phyloP scores from a whole-genome alignment of 1,140 invertebrate species.

The Drosophila azteca region DNA sequence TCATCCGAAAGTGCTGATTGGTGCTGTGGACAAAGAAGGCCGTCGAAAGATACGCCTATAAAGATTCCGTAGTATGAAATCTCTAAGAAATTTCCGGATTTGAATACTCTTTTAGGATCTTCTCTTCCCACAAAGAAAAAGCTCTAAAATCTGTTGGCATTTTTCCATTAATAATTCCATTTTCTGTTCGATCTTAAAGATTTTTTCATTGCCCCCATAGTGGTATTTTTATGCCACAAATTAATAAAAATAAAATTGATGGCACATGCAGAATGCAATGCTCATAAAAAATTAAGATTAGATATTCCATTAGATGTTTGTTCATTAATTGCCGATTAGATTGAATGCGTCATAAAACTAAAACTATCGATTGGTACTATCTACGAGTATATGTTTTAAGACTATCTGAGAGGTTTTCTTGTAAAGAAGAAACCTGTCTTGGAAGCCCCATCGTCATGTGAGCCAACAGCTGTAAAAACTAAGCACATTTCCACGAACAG shows the following conservation, averaged over 20 bases:
- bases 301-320: background rate
- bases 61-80: too few species aligned
- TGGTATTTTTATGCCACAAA: background rate
- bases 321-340: constrained; percentile 28
- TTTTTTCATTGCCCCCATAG: background rate
- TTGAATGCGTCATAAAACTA: constrained; percentile 3
- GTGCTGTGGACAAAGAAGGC: too few species aligned
- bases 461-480: constrained; percentile 43
- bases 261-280: constrained; percentile 3
- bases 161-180: too few species aligned
- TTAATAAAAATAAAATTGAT: constrained; percentile 20
- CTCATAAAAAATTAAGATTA: too few species aligned
- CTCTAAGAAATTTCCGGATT: too few species aligned
- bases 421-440: constrained; percentile 53
- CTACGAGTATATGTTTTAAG: constrained; percentile 4
- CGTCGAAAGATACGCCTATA: too few species aligned
- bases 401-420: constrained; percentile 12
- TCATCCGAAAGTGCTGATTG: too few species aligned
- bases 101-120: too few species aligned
- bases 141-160: too few species aligned
- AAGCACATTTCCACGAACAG: constrained; percentile 41
- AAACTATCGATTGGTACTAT: constrained; percentile 15
- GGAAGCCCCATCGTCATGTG: constrained; percentile 1
- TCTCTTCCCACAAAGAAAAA: too few species aligned
- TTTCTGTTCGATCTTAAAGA: too few species aligned